phyloP scores from a whole-genome alignment of 2,113 vertebrate species.

The Nyctibius bracteatus region DNA sequence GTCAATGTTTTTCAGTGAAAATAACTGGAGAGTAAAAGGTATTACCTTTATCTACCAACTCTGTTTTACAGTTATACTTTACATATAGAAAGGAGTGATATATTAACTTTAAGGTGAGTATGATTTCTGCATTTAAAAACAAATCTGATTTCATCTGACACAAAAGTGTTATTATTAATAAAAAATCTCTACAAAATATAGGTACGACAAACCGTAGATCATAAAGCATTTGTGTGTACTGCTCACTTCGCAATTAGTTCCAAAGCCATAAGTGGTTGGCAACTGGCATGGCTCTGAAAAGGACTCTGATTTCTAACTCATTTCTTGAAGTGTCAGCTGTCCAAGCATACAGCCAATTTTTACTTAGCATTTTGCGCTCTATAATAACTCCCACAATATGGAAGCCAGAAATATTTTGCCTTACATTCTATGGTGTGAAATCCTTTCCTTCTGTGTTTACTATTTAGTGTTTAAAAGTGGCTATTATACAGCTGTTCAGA shows the following conservation, averaged over 20 bases:
- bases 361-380: neutral
- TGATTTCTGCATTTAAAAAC: neutral
- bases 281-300: neutral
- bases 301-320: neutral
- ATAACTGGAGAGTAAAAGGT: neutral
- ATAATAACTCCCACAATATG: constrained; percentile 58
- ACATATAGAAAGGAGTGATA: neutral
- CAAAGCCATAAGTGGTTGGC: neutral
- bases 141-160: neutral
- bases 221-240: neutral
- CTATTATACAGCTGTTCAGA: constrained; percentile 49
- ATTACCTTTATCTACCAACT: neutral
- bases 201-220: neutral
- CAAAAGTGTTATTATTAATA: neutral
- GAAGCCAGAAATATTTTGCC: constrained; percentile 65
- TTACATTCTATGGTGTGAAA: constrained; percentile 6
- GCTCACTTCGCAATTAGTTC: neutral
- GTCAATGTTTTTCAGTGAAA: neutral
- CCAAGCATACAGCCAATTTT: constrained; percentile 5
- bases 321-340: constrained; percentile 34
- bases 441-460: constrained; percentile 38
- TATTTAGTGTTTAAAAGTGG: constrained; percentile 28
- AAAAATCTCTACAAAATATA: neutral
- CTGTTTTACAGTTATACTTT: neutral
- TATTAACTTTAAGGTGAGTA: neutral